A percentile compares a stretch with the other conserved stretches of the same genome.
Evolutionary conservation across 2,888 invertebrate species (phyloP).

Genomic region (Troglohyphantes excavatus): DNA sequence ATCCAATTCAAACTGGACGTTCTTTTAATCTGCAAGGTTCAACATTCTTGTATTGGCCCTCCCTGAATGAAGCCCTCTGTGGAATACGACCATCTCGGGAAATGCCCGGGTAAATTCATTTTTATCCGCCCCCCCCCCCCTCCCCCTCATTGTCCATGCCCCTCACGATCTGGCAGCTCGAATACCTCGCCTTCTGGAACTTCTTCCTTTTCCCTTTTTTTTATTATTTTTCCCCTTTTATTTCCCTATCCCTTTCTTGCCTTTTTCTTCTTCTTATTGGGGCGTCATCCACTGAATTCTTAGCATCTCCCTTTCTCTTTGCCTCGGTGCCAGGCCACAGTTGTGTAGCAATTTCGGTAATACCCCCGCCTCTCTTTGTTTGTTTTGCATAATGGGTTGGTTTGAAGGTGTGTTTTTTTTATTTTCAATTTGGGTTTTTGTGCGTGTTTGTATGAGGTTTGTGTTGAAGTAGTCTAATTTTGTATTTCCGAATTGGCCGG

Average conservation of each 20-base stretch:
- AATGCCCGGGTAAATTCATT: constrained; percentile 66
- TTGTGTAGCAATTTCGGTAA: constrained; percentile 77
- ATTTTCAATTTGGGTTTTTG: too few relatives aligned
- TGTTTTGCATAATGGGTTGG: constrained; percentile 69
- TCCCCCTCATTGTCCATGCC: constrained; percentile 76
- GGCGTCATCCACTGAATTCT: constrained; percentile 77
- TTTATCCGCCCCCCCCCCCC: constrained; percentile 74
- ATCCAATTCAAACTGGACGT: too few relatives aligned
- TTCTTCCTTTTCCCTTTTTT: constrained; percentile 38
- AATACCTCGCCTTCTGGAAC: constrained; percentile 73
- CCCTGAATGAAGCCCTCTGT: not conserved
- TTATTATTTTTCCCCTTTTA: constrained; percentile 21
- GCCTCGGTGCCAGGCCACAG: constrained; percentile 55
- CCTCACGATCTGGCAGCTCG: constrained; percentile 76
- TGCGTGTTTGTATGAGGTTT: too few relatives aligned
- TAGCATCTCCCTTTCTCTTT: constrained; percentile 62
- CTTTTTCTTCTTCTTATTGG: constrained; percentile 70
- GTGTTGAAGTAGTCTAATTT: too few relatives aligned
- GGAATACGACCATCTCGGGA: constrained; percentile 19
- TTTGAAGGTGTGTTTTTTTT: constrained; percentile 45
- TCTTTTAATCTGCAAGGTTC: too few relatives aligned
- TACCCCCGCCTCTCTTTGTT: constrained; percentile 65
- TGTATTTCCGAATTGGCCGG: too few relatives aligned
- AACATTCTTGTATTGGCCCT: not conserved
- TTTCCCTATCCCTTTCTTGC: constrained; percentile 48